These are phyloP conservation scores for Pipistrellus pygmaeus DNA, from an alignment of 2,797 vertebrate genomes.

Conservation along the genomic window DNA sequence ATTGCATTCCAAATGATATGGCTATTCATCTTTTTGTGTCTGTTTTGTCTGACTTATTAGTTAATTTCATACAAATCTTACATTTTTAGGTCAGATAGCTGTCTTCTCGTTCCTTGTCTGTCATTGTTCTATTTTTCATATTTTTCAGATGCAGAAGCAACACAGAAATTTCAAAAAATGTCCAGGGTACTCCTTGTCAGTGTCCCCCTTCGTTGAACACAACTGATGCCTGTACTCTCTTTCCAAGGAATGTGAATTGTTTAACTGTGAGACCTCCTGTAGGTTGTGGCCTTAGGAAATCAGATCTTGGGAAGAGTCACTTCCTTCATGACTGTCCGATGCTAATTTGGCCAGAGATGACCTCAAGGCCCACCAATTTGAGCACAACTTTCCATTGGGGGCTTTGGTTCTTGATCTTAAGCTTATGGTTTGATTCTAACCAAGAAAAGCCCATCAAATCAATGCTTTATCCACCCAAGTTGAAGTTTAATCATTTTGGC, in stretches of 20 bases:
- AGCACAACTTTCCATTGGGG: slow-evolving; percentile 70
- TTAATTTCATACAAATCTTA: slow-evolving; percentile 71
- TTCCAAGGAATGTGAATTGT: slow-evolving; percentile 81
- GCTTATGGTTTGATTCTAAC: slow-evolving; percentile 44
- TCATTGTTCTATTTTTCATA: slow-evolving; percentile 75
- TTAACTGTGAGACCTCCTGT: slow-evolving; percentile 77
- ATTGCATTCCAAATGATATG: slow-evolving; percentile 66
- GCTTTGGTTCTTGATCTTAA: slow-evolving; percentile 65
- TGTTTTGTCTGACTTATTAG: slow-evolving; percentile 71
- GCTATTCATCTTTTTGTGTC: slow-evolving; percentile 68
- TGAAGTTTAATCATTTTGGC: slow-evolving; percentile 65
- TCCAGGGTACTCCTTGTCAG: slow-evolving; percentile 79
- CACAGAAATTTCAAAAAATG: slow-evolving; percentile 79
- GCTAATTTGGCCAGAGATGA: slow-evolving; percentile 72
- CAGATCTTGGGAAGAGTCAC: slow-evolving; percentile 69
- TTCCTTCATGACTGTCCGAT: slow-evolving; percentile 73
- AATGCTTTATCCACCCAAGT: slow-evolving; percentile 56
- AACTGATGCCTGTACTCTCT: slow-evolving; percentile 77
- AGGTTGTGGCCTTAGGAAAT: slow-evolving; percentile 79
- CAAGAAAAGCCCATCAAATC: slow-evolving; percentile 61
- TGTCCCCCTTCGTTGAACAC: slow-evolving; percentile 77
- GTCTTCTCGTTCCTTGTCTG: slow-evolving; percentile 65
- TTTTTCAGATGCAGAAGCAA: slow-evolving; percentile 81
- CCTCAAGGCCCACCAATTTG: slow-evolving; percentile 67
- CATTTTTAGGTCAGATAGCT: slow-evolving; percentile 68